Evolutionary conservation across 2,888 invertebrate species (phyloP).

Genomic region (Lepidocyrtoides sp.): DNA sequence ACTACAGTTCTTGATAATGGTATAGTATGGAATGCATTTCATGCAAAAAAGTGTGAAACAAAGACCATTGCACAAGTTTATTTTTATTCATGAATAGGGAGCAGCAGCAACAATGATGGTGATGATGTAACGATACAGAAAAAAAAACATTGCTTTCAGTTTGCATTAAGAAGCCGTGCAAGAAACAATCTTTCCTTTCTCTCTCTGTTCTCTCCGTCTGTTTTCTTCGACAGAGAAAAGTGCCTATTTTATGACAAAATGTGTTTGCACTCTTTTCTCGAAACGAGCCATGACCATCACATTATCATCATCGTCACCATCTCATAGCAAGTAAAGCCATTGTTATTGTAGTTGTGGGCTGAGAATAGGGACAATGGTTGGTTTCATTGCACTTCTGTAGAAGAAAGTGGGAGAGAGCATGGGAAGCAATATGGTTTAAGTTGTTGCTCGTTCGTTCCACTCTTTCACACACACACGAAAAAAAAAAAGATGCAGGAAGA

Average conservation of each 20-base stretch:
- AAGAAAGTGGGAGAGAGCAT: neutral
- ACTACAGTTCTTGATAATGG: neutral
- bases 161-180: neutral
- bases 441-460: constrained; percentile 1
- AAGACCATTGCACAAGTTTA: neutral
- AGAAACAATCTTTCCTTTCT: neutral
- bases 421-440: constrained; percentile 14
- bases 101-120: neutral
- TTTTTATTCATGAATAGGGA: neutral
- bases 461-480: neutral
- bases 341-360: constrained; percentile 6
- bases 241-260: constrained; percentile 41
- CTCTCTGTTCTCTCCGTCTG: neutral
- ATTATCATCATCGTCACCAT: constrained; percentile 10
- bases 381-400: constrained; percentile 3
- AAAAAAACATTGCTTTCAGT: no score
- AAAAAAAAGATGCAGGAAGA: neutral
- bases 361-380: neutral
- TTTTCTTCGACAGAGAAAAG: constrained; percentile 1
- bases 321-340: neutral
- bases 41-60: neutral
- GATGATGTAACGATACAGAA: no score
- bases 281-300: constrained; percentile 54
- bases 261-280: constrained; percentile 48
- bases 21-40: neutral